phyloP scores from a whole-genome alignment of 2,113 vertebrate species.

The Albula goreensis region DNA sequence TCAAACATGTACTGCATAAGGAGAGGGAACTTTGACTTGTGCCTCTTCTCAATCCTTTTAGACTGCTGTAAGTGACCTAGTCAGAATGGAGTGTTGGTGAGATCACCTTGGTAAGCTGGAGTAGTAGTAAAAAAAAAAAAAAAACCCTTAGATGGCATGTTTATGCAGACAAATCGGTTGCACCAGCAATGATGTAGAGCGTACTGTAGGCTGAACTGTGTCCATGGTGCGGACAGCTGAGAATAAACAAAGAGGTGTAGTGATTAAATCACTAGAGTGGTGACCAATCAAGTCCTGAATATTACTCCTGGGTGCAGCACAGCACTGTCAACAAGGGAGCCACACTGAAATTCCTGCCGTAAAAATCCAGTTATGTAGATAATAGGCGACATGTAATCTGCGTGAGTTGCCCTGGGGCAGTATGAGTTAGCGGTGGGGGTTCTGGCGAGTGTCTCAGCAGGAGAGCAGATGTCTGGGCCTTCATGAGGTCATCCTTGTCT shows the following conservation, averaged over 20 bases:
- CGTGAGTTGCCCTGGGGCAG: background rate
- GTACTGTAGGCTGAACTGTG: background rate
- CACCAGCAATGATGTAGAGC: background rate
- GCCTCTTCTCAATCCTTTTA: background rate
- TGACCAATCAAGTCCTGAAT: background rate
- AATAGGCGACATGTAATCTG: background rate
- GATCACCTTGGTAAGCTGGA: conserved; percentile 7
- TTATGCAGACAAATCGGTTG: background rate
- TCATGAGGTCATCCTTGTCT: background rate
- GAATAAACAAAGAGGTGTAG: background rate
- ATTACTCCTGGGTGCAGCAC: background rate
- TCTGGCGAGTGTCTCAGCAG: background rate
- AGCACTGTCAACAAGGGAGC: background rate
- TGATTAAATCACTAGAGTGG: background rate
- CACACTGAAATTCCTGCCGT: background rate
- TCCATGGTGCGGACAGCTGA: background rate
- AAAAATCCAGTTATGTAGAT: conserved; percentile 1
- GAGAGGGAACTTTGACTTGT: background rate
- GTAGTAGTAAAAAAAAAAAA: background rate
- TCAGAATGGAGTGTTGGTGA: background rate
- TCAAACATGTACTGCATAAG: background rate
- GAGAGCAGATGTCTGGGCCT: background rate
- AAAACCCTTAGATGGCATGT: background rate
- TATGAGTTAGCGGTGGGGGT: background rate
- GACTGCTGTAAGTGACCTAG: background rate